These are phyloP conservation scores for Megamerina dolium DNA, from an alignment of 2,888 invertebrate genomes.

Conservation along the genomic window DNA sequence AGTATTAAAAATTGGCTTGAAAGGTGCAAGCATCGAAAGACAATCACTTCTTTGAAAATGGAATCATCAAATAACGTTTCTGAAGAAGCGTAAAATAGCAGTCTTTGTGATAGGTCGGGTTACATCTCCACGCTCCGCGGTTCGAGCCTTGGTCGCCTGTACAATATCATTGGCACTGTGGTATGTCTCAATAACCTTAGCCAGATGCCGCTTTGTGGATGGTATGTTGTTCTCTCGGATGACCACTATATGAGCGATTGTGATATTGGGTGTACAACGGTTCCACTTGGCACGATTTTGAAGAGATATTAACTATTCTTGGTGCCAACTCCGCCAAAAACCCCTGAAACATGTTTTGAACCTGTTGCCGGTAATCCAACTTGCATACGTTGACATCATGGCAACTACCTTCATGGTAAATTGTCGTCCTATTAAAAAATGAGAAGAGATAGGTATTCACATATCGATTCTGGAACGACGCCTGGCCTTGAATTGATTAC, in stretches of 20 bases:
- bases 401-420: constrained; percentile 11
- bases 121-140: no score
- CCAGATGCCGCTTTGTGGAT: no score
- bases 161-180: no score
- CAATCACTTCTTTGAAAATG: no score
- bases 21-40: no score
- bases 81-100: no score
- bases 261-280: neutral
- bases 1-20: no score
- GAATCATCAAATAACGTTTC: no score
- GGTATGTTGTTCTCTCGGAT: no score
- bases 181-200: no score
- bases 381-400: constrained; percentile 6
- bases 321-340: constrained; percentile 11
- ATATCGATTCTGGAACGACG: constrained; percentile 13
- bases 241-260: constrained; percentile 2
- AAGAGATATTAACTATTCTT: constrained; percentile 11
- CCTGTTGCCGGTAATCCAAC: constrained; percentile 14
- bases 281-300: constrained; percentile 12
- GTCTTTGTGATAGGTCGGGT: no score
- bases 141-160: no score
- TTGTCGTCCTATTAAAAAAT: constrained; percentile 17
- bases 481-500: constrained; percentile 15
- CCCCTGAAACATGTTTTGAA: constrained; percentile 18
- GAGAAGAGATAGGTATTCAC: constrained; percentile 14